Evolutionary conservation across 2,797 vertebrate species (phyloP), one percentile per base, ranked within the genome.

Genomic region (Halcyon badia): DNA sequence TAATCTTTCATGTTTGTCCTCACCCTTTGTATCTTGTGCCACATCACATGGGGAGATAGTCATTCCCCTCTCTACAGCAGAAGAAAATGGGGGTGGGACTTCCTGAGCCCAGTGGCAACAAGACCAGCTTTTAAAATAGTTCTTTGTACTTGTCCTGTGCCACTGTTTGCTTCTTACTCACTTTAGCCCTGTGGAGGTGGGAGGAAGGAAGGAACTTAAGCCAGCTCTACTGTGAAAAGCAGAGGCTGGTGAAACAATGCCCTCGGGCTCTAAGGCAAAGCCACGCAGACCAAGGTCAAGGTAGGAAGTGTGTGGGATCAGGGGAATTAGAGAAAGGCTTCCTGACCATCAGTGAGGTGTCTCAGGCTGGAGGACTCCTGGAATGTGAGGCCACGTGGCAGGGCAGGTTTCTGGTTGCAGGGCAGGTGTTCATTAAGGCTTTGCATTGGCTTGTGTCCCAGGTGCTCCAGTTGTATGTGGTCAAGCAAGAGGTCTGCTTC

Each of bases 201-300:
- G 72, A 95, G 76, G 82, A 80, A 95, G 91, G 84, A 94, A 88
- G 72, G 39, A 71, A n/a, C 35, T 69, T 46, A n/a, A 90, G 80
- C 35, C 72, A 75, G 18, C 83, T 89, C 62, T 71, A 15, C 79
- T 80, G 64, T 61, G 57, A 65, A 66, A 80, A 70, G 22, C 42
- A 57, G 66, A 86, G 58, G 33, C 16, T 30, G 1, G 1, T 66
- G 52, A 92, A 70, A 24, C 82, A 92, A 57, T 58, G 30, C 31
- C 58, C 33, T 12, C 2, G 24, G 24, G 56, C 68, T 81, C 44
- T 1, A 17, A 80, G 79, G 41, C 18, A 12, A 11, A 64, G 64
- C 64, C 7, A 3, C 31, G 54, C 54, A 41, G 41, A 37, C 42
- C 14, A 31, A 6, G 78, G 41, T 94, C 85, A 66, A 66, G n/a